Conservation (phyloP, 1,140 invertebrate species). For the Xylocopa sonorina region DNA sequence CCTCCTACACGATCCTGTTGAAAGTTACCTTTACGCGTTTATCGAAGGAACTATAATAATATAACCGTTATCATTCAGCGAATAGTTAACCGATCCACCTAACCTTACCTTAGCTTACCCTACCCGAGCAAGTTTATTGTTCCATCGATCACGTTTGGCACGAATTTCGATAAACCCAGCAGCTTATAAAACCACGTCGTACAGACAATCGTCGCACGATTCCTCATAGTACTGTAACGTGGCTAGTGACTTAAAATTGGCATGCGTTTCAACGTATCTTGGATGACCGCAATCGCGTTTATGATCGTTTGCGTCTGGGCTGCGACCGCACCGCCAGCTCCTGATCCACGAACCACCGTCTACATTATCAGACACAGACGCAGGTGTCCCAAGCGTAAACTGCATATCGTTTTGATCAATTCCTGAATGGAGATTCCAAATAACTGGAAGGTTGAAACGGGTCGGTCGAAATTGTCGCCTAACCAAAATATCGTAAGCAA, state of each 20-base stretch:
- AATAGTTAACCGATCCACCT: not conserved
- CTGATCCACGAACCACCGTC: not conserved
- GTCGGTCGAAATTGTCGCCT: no score
- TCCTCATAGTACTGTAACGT: no score
- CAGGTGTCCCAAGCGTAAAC: not conserved
- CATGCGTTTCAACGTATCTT: conserved; percentile 10
- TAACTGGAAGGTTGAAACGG: not conserved
- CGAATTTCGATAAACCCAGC: not conserved
- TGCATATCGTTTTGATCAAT: not conserved
- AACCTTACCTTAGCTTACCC: no score
- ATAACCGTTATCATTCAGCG: conserved; percentile 2
- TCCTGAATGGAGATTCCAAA: not conserved
- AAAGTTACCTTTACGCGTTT: no score
- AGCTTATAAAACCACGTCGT: conserved; percentile 44
- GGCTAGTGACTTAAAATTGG: no score
- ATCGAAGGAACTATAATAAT: no score
- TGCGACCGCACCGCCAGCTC: not conserved
- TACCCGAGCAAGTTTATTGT: not conserved
- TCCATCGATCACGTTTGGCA: not conserved
- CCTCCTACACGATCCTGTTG: no score
- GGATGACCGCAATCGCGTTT: conserved; percentile 6
- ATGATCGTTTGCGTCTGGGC: not conserved
- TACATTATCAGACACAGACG: conserved; percentile 30
- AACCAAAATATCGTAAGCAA: no score
- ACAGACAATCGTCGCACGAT: no score